Base-by-base conservation (phyloP, 2,888 invertebrate genomes). In the Darwinula stevensoni region DNA sequence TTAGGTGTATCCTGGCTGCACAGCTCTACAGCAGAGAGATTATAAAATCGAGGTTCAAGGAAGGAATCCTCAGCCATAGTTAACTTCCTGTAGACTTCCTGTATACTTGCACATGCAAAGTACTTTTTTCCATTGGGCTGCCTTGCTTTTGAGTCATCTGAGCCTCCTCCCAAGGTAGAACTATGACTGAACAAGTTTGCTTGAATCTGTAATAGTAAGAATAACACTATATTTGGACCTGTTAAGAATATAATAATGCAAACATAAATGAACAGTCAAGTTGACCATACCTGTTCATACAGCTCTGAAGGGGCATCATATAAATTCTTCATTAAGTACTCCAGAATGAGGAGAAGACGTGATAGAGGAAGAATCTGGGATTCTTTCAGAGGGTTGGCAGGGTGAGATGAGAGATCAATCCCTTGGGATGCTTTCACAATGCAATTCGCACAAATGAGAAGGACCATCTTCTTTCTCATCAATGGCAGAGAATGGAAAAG, bases 391-490 rank as follows among this genome's bases (percentile, higher is more conserved):
- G 13, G 6, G 6, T 13, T 13, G n/a, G n/a, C n/a, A n/a, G n/a
- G n/a, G n/a, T n/a, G n/a, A n/a, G n/a, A n/a, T 6, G 22, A 22
- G 22, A 22, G n/a, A n/a, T 22, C 22, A 6, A 22, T 6, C 6
- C 28, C 28, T 33, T 36, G 29, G n/a, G 26, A 17, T 29, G 34
- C 16, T n/a, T 27, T 14, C 27, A 36, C 28, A 4, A 30, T 12
- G 13, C 17, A 16, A 17, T 43, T 43, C 11, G 53, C 41, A 45
- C 47, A 44, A 36, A 50, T 48, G 5, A 88, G 59, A 22, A 91
- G 58, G 2, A 91, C 75, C 2, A 76, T 73, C 51, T 91, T 91
- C 55, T 88, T 91, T 53, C 88, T 84, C 78, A 86, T 84, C 37
- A 91, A 57, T 43, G 82, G 84, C 36, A 91, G 54, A 0, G 84